Conservation (phyloP, 1,140 invertebrate genomes). For the Drepana arcuata region DNA sequence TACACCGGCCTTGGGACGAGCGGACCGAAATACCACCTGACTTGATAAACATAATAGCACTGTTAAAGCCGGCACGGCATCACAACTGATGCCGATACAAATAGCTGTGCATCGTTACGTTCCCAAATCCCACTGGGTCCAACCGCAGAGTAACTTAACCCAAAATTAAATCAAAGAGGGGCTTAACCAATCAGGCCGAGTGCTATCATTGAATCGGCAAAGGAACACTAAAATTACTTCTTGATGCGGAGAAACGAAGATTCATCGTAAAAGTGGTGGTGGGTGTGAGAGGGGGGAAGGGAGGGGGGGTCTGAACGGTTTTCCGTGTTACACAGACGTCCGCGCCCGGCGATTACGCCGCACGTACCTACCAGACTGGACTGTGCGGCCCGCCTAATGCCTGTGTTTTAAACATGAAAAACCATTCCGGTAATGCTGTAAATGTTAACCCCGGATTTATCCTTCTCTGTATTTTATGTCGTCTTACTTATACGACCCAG, state of each 20-base stretch:
- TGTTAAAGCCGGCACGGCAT: slow-evolving; percentile 16
- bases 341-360: slow-evolving; percentile 53
- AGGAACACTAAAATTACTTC: slow-evolving; percentile 72
- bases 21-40: slow-evolving; percentile 6
- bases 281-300: slow-evolving; percentile 24
- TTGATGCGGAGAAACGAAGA: slow-evolving; percentile 71
- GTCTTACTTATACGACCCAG: slow-evolving; percentile 11
- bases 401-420: slow-evolving; percentile 67
- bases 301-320: slow-evolving; percentile 63
- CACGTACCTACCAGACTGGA: slow-evolving; percentile 42
- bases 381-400: slow-evolving; percentile 46
- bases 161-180: slow-evolving; percentile 71
- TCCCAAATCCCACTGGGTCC: slow-evolving; percentile 42
- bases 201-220: slow-evolving; percentile 71
- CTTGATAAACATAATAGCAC: slow-evolving; percentile 1
- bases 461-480: slow-evolving; percentile 31
- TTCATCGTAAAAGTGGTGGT: slow-evolving; percentile 71
- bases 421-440: slow-evolving; percentile 59
- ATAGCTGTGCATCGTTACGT: slow-evolving; percentile 19
- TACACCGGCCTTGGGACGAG: too few species aligned
- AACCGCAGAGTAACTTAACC: slow-evolving; percentile 62
- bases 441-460: slow-evolving; percentile 40
- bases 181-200: slow-evolving; percentile 68
- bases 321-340: slow-evolving; percentile 64
- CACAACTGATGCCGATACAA: slow-evolving; percentile 23